These are phyloP conservation scores for Macrophya alboannulata DNA, from an alignment of 2,888 invertebrate genomes.

Conservation along the genomic window DNA sequence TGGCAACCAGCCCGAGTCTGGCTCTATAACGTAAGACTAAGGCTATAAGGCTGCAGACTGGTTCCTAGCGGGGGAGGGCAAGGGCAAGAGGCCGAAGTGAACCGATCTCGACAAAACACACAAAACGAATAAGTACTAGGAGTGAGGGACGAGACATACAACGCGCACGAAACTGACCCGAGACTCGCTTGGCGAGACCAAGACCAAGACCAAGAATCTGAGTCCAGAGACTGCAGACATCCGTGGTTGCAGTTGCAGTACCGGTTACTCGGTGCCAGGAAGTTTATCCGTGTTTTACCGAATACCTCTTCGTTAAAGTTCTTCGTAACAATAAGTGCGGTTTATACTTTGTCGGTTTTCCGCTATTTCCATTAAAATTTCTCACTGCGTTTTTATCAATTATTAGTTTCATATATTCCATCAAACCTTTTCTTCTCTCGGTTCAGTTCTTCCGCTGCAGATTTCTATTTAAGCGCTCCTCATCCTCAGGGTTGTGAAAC, in stretches of 20 bases:
- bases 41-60: conserved; percentile 26
- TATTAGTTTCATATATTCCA: neutral
- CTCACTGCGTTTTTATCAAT: neutral
- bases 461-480: too few relatives aligned
- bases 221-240: conserved; percentile 31
- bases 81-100: conserved; percentile 52
- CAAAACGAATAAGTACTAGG: conserved; percentile 49
- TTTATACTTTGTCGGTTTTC: neutral
- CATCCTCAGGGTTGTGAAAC: neutral
- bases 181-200: conserved; percentile 31
- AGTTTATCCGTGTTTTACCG: neutral
- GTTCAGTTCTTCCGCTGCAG: neutral
- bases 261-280: conserved; percentile 37
- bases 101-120: conserved; percentile 57
- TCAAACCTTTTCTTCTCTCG: neutral
- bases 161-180: conserved; percentile 24
- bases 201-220: conserved; percentile 30
- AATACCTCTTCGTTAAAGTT: conserved; percentile 17
- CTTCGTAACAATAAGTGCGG: neutral
- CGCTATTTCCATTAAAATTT: neutral
- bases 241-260: conserved; percentile 47
- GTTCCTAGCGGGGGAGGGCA: conserved; percentile 45
- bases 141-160: conserved; percentile 32
- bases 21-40: conserved; percentile 58
- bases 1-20: conserved; percentile 67